Evolutionary conservation across 1,140 invertebrate species (phyloP).

Genomic region (Trialeurodes vaporariorum): DNA sequence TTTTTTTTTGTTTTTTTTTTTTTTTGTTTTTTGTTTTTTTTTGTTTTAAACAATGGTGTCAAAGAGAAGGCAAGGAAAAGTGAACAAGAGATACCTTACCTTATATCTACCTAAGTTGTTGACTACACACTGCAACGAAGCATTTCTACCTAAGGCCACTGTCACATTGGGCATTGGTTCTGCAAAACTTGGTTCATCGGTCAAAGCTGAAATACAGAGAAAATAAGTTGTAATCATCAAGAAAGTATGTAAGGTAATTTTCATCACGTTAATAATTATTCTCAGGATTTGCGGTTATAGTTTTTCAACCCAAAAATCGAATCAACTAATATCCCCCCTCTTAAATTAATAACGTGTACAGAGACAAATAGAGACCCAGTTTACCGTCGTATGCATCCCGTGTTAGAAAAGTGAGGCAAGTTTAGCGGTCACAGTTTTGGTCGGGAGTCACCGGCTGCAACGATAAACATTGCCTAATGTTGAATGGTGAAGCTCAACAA

Average conservation of each 20-base stretch:
- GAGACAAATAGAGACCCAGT: no score
- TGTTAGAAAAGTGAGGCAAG: no score
- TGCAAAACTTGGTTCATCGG: slow-evolving; percentile 68
- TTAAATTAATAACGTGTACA: no score
- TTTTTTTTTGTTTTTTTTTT: no score
- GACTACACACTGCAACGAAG: slow-evolving; percentile 74
- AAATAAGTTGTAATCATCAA: neutral
- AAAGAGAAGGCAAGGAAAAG: slow-evolving; percentile 10
- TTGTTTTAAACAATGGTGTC: neutral
- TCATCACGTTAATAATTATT: neutral
- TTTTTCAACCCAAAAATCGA: neutral
- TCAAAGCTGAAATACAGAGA: slow-evolving; percentile 53
- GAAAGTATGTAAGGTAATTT: neutral
- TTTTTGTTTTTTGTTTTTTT: no score
- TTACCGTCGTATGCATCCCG: no score
- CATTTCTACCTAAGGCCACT: slow-evolving; percentile 73
- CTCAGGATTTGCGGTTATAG: neutral
- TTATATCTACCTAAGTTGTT: slow-evolving; percentile 77
- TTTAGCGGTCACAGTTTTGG: no score
- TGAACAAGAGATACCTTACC: slow-evolving; percentile 41
- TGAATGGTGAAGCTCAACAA: no score
- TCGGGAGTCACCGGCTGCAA: no score
- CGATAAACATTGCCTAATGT: no score
- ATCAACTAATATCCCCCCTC: neutral
- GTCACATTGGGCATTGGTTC: slow-evolving; percentile 81